Evolutionary conservation across 1,140 invertebrate genomes (phyloP).

Genomic region (Drosophila ambigua): DNA sequence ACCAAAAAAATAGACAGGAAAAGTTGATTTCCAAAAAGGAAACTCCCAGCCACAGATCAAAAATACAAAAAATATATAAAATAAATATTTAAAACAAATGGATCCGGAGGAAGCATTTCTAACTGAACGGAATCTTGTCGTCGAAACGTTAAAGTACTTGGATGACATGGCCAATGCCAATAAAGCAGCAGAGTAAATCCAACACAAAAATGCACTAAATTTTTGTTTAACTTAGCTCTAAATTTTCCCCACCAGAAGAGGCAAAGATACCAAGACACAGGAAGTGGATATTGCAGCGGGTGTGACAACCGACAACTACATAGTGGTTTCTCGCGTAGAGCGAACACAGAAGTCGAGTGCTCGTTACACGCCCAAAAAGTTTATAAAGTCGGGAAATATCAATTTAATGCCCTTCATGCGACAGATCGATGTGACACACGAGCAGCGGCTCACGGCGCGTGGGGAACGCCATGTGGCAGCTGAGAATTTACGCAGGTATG

Average conservation of each 20-base stretch:
- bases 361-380: not conserved
- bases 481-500: slow-evolving; percentile 53
- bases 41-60: not conserved
- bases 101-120: slow-evolving; percentile 46
- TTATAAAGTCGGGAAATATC: not conserved
- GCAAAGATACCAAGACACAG: slow-evolving; percentile 29
- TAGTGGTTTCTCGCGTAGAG: not conserved
- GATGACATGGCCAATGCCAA: slow-evolving; percentile 27
- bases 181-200: slow-evolving; percentile 44
- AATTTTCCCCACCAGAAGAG: not conserved
- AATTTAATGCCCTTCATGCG: slow-evolving; percentile 50
- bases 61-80: slow-evolving; percentile 3
- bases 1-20: slow-evolving; percentile 9
- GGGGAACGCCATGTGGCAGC: slow-evolving; percentile 36
- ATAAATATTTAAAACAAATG: slow-evolving; percentile 16
- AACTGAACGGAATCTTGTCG: slow-evolving; percentile 12
- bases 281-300: slow-evolving; percentile 30
- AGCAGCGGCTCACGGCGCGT: slow-evolving; percentile 11
- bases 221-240: no score
- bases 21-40: not conserved
- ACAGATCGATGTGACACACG: slow-evolving; percentile 31
- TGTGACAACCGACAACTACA: slow-evolving; percentile 31
- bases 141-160: slow-evolving; percentile 35
- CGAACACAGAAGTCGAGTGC: slow-evolving; percentile 1
- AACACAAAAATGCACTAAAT: no score